These are phyloP conservation scores for Eupithecia insigniata DNA, from an alignment of 2,888 invertebrate species.

Conservation along the genomic window DNA sequence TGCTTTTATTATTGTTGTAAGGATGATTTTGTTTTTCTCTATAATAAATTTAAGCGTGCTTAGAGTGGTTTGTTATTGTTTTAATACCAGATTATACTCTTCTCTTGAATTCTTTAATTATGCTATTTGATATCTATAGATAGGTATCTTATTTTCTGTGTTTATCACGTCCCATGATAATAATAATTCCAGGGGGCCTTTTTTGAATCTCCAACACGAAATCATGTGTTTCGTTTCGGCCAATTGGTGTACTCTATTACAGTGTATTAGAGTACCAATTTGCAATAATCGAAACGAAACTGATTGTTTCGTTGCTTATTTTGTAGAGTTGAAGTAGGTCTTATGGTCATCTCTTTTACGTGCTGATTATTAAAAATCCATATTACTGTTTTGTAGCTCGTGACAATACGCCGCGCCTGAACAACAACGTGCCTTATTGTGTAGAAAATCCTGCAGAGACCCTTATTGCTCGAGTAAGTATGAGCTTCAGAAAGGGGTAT, in stretches of 20 bases:
- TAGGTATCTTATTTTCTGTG: neutral
- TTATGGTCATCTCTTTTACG: neutral
- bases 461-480: constrained; percentile 77
- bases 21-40: neutral
- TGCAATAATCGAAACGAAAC: too few relatives aligned
- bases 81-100: neutral
- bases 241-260: too few relatives aligned
- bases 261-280: too few relatives aligned
- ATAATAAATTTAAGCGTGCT: neutral
- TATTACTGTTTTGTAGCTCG: constrained; percentile 64
- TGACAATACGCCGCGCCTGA: constrained; percentile 72
- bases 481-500: too few relatives aligned
- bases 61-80: neutral
- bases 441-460: constrained; percentile 80
- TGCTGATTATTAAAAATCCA: neutral
- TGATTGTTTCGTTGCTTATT: too few relatives aligned
- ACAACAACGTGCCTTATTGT: constrained; percentile 80
- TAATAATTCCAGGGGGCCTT: too few relatives aligned
- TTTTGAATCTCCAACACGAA: too few relatives aligned
- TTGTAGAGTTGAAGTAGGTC: too few relatives aligned
- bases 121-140: neutral
- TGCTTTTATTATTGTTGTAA: neutral
- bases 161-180: neutral
- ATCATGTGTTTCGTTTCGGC: too few relatives aligned
- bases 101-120: neutral